Conservation (phyloP, 2,888 invertebrate species). For the Morpho deidamia region DNA sequence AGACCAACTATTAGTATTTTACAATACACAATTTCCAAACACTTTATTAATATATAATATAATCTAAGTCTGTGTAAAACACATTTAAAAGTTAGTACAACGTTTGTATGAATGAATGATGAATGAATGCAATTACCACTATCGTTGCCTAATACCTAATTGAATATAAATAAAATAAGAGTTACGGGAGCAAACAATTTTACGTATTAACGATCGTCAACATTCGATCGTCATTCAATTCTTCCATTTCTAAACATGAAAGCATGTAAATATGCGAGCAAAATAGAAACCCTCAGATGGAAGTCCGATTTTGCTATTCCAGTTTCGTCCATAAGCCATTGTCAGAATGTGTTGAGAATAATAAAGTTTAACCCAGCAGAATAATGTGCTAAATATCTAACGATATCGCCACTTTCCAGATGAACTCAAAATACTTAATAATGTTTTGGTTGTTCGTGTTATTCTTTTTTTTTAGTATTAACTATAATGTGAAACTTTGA, state of each 20-base stretch:
- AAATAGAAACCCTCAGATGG: conserved; percentile 40
- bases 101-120: no score
- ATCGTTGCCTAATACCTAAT: no score
- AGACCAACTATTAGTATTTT: no score
- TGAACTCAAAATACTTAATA: conserved; percentile 24
- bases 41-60: no score
- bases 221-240: background rate
- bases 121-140: no score
- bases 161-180: no score
- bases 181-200: no score
- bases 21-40: no score
- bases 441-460: background rate
- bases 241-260: background rate
- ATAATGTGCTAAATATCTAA: conserved; percentile 59
- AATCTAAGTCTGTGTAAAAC: no score
- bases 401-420: conserved; percentile 60
- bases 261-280: background rate
- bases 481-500: no score
- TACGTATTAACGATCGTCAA: background rate
- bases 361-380: conserved; percentile 59
- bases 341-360: conserved; percentile 66
- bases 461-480: no score
- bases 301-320: conserved; percentile 57
- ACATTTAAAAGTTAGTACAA: no score
- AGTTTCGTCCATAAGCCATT: conserved; percentile 48